Percentiles rank a stretch among this genome's conserved stretches.
These are phyloP conservation scores for Grammomys dolichurus DNA, from an alignment of 2,113 vertebrate genomes.

Conservation along the genomic window DNA sequence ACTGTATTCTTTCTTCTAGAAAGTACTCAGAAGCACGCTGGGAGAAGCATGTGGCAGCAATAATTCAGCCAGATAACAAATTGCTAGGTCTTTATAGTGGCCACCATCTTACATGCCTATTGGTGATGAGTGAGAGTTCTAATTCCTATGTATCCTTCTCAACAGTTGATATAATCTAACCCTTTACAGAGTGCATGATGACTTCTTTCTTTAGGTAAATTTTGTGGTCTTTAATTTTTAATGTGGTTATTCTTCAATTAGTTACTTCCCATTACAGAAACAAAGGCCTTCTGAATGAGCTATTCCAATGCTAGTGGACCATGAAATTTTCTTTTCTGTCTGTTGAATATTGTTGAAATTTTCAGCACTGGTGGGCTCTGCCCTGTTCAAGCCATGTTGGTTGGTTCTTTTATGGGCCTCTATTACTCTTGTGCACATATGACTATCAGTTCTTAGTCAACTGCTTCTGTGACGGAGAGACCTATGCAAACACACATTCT, in stretches of 20 bases:
- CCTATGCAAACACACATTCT: not conserved
- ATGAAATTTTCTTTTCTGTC: not conserved
- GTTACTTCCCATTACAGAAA: not conserved
- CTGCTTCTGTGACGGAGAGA: not conserved
- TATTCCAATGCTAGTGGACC: not conserved
- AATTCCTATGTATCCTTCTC: not conserved
- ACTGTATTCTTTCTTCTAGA: not conserved
- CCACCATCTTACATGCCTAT: not conserved
- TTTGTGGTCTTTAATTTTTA: not conserved
- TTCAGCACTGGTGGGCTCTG: not conserved
- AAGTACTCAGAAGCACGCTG: not conserved
- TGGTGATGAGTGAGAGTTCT: not conserved
- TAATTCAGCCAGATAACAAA: not conserved
- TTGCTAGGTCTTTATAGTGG: not conserved
- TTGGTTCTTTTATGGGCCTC: not conserved
- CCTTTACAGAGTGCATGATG: not conserved
- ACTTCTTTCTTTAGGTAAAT: not conserved
- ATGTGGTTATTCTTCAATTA: not conserved
- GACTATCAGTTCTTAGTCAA: not conserved
- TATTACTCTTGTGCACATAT: not conserved
- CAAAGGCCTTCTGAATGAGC: not conserved
- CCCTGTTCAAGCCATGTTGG: not conserved
- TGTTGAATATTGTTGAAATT: not conserved
- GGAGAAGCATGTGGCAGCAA: not conserved
- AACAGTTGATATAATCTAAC: not conserved